Evolutionary conservation across 2,888 invertebrate species (phyloP).

Genomic region (Sarcophaga caerulescens): DNA sequence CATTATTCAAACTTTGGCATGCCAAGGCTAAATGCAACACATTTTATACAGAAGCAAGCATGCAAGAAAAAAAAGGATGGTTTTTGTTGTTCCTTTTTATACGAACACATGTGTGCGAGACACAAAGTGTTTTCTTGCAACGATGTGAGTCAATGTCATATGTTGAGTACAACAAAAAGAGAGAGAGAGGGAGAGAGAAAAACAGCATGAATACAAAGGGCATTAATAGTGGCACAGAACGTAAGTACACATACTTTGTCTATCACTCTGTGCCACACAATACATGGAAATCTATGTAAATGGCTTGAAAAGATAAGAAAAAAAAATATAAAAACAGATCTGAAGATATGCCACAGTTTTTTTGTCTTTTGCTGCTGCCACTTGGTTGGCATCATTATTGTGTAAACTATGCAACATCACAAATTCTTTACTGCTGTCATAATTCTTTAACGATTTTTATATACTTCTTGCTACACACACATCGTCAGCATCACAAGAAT

Average conservation of each 20-base stretch:
- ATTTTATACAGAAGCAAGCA: not conserved
- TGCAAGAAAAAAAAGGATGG: no score
- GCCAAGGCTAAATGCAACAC: conserved; percentile 9
- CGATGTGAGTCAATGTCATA: conserved; percentile 64
- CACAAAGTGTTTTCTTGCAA: conserved; percentile 4
- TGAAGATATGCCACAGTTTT: conserved; percentile 60
- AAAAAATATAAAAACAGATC: conserved; percentile 42
- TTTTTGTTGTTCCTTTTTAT: no score
- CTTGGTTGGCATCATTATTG: conserved; percentile 8
- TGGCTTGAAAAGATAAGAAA: conserved; percentile 54
- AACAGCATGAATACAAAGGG: no score
- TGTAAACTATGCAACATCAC: conserved; percentile 44
- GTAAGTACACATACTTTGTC: not conserved
- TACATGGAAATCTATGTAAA: conserved; percentile 60
- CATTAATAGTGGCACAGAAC: no score
- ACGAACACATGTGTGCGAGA: no score
- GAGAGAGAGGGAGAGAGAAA: not conserved
- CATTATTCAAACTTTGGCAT: conserved; percentile 31
- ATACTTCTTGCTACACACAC: not conserved
- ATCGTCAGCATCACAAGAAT: not conserved
- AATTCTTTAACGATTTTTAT: not conserved
- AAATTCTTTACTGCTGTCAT: conserved; percentile 45
- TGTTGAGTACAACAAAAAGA: conserved; percentile 35
- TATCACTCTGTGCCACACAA: not conserved
- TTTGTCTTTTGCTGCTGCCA: conserved; percentile 17